A percentile compares a stretch with the other conserved stretches of the same genome.
These are phyloP conservation scores for Corythornis madagascariensis DNA, from an alignment of 2,113 vertebrate species.

Conservation along the genomic window DNA sequence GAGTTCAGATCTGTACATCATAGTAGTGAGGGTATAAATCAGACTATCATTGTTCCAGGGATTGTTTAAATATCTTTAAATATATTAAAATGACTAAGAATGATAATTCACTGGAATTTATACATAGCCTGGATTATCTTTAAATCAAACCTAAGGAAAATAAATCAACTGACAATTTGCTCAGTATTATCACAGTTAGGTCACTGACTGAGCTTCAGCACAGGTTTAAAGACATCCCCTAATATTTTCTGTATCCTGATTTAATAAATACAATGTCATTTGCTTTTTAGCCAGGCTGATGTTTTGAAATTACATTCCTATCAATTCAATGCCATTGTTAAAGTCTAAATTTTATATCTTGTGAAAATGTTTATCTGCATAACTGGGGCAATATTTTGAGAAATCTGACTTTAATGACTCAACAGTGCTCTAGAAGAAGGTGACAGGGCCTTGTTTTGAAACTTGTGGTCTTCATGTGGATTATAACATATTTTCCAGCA, in stretches of 20 bases:
- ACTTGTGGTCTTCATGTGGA: background rate
- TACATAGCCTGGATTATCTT: background rate
- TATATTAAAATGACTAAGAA: background rate
- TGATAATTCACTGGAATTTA: background rate
- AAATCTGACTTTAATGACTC: background rate
- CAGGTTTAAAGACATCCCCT: background rate
- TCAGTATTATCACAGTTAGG: background rate
- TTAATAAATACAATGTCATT: background rate
- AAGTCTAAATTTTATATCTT: background rate
- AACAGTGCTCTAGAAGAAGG: background rate
- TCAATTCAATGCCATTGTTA: background rate
- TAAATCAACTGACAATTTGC: background rate
- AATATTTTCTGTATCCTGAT: background rate
- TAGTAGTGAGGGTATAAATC: background rate
- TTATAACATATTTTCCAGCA: background rate
- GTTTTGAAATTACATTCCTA: background rate
- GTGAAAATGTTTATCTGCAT: fast-evolving
- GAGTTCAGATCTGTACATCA: background rate
- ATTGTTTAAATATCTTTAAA: background rate
- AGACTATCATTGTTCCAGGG: background rate
- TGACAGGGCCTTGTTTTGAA: background rate
- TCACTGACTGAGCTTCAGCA: background rate
- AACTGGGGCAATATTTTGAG: background rate
- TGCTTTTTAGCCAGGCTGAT: background rate
- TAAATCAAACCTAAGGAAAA: background rate